These are phyloP conservation scores for Scophthalmus maximus DNA, from an alignment of 2,113 vertebrate species.

Conservation along the genomic window DNA sequence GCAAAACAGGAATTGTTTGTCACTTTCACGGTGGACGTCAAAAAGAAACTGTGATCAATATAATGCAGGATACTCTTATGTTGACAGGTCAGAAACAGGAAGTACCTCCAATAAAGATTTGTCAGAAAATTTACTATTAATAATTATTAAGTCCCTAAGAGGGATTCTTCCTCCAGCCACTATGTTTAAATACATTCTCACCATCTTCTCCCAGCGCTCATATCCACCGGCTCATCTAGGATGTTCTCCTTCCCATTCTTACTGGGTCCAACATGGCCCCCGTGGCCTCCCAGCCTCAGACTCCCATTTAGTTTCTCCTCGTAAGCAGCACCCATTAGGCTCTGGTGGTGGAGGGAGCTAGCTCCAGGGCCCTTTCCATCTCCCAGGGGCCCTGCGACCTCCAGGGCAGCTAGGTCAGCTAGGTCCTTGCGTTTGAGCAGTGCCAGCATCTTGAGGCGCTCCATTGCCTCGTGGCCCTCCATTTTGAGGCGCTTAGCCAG, in stretches of 20 bases:
- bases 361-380: conserved; percentile 80
- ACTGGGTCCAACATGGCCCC: conserved; percentile 86
- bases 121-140: too few species aligned
- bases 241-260: conserved; percentile 97
- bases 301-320: conserved; percentile 85
- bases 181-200: conserved; percentile 66
- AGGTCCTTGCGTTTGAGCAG: conserved; percentile 96
- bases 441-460: conserved; percentile 96
- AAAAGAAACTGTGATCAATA: too few species aligned
- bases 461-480: conserved; percentile 99
- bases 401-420: conserved; percentile 90
- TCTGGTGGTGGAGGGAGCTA: conserved; percentile 76
- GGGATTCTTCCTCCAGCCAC: too few species aligned
- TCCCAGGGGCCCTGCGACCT: conserved; percentile 82
- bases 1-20: too few species aligned
- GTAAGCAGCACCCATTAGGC: conserved; percentile 75
- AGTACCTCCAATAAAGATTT: too few species aligned
- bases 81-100: too few species aligned
- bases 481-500: conserved; percentile 95
- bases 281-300: conserved; percentile 83
- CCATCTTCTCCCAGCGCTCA: conserved; percentile 92
- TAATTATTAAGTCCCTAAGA: too few species aligned
- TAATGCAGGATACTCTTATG: too few species aligned
- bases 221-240: conserved; percentile 95
- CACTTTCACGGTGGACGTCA: too few species aligned